Evolutionary conservation across 23 tunicate species (phyloP).

Genomic region (Oikopleura vanhoeffeni): DNA sequence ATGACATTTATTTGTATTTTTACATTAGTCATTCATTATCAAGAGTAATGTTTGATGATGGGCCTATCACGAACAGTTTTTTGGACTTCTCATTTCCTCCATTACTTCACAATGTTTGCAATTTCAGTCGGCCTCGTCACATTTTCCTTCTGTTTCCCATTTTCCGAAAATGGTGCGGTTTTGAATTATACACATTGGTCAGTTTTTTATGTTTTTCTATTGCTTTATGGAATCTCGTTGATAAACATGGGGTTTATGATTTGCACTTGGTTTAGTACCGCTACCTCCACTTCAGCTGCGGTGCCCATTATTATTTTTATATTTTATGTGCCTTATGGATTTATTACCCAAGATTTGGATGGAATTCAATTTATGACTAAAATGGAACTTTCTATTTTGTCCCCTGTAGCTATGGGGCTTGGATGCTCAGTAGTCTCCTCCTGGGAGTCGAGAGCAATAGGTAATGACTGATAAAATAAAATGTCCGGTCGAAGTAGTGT

Average conservation of each 20-base stretch:
- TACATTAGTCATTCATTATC: too few relatives aligned
- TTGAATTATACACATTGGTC: not conserved
- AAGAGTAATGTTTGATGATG: not conserved
- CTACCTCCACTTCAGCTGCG: not conserved
- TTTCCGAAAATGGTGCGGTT: not conserved
- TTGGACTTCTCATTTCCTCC: not conserved
- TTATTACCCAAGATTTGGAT: not conserved
- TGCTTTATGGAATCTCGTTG: not conserved
- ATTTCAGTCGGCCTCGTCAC: not conserved
- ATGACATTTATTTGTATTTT: too few relatives aligned
- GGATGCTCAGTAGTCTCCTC: not conserved
- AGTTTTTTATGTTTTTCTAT: not conserved
- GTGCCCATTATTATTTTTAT: not conserved
- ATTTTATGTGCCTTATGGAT: not conserved
- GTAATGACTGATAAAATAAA: too few relatives aligned
- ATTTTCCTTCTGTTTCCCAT: not conserved
- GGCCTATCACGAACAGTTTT: not conserved
- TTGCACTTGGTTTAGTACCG: not conserved
- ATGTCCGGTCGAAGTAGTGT: too few relatives aligned
- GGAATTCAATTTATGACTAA: not conserved
- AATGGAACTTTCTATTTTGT: not conserved
- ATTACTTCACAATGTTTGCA: not conserved
- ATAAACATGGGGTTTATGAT: not conserved
- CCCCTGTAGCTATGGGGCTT: not conserved
- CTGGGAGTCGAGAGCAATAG: not conserved